Evolutionary conservation across 2,113 vertebrate species (phyloP).

Genomic region (Probosciger aterrimus): DNA sequence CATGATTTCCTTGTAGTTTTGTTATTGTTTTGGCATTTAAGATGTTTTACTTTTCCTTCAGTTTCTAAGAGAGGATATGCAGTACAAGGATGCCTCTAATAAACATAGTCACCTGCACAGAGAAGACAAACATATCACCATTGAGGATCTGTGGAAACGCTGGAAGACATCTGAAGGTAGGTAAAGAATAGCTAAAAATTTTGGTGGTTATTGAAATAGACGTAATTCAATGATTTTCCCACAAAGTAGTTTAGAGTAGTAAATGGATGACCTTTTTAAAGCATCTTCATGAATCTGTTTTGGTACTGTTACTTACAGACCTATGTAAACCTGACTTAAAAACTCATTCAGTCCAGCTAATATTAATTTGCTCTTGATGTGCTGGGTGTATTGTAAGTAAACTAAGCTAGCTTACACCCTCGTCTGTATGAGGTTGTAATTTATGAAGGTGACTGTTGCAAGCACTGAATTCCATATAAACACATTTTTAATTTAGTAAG

Average conservation of each 20-base stretch:
- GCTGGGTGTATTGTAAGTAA: background rate
- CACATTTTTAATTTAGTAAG: background rate
- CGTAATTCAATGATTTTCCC: background rate
- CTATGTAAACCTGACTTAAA: background rate
- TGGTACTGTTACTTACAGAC: background rate
- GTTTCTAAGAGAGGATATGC: slow-evolving; percentile 99
- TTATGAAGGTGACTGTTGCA: background rate
- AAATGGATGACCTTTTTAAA: background rate
- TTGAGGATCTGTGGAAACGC: slow-evolving; percentile 95
- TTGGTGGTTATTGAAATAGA: background rate
- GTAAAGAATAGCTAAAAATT: background rate
- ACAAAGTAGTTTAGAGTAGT: background rate
- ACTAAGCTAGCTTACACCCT: background rate
- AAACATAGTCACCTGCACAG: slow-evolving; percentile 95
- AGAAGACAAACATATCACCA: slow-evolving; percentile 97
- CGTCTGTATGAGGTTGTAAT: background rate
- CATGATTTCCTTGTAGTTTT: background rate
- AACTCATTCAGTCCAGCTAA: background rate
- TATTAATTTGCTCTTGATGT: background rate
- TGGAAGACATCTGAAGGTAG: slow-evolving; percentile 97
- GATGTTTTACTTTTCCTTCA: slow-evolving; percentile 57
- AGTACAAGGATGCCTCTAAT: slow-evolving; percentile 91
- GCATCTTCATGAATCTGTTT: background rate
- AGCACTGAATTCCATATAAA: background rate
- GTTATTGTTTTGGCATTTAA: background rate